Conservation (phyloP, 2,888 invertebrate genomes). For the Macrostomum cliftonense region DNA sequence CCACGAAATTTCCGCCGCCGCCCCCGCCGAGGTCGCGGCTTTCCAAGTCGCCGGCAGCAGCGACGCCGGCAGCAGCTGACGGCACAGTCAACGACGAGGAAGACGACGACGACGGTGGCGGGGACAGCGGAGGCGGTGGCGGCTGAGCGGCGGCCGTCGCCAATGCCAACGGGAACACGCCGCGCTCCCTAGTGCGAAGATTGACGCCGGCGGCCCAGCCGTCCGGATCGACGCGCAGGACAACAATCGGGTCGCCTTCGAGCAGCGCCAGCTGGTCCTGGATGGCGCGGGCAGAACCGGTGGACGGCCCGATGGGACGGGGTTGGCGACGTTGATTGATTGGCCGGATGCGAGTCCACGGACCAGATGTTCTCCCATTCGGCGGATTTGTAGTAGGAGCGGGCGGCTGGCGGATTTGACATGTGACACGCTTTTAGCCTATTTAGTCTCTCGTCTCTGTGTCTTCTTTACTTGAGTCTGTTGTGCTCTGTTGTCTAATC, state of each 20-base stretch:
- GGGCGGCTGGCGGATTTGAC: no score
- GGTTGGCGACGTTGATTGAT: no score
- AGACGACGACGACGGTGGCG: not conserved
- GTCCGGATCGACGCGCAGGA: constrained; percentile 67
- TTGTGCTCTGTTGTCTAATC: no score
- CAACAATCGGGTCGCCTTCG: constrained; percentile 88
- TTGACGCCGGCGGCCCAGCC: constrained; percentile 92
- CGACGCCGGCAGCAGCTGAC: not conserved
- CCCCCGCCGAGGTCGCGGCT: no score
- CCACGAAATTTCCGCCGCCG: no score
- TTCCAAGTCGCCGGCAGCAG: not conserved
- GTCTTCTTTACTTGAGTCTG: no score
- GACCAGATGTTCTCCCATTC: no score
- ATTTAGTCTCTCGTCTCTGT: no score
- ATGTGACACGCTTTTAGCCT: no score
- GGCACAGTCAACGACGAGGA: not conserved
- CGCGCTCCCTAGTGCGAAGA: constrained; percentile 70
- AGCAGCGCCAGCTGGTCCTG: constrained; percentile 86
- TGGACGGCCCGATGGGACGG: constrained; percentile 69
- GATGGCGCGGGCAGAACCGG: constrained; percentile 80
- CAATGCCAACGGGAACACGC: constrained; percentile 90
- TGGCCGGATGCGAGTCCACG: no score
- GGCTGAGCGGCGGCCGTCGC: constrained; percentile 53
- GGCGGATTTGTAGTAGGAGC: no score
- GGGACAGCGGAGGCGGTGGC: not conserved